Conservation (phyloP, 2,888 invertebrate species). For the Chelonus formosanus region DNA sequence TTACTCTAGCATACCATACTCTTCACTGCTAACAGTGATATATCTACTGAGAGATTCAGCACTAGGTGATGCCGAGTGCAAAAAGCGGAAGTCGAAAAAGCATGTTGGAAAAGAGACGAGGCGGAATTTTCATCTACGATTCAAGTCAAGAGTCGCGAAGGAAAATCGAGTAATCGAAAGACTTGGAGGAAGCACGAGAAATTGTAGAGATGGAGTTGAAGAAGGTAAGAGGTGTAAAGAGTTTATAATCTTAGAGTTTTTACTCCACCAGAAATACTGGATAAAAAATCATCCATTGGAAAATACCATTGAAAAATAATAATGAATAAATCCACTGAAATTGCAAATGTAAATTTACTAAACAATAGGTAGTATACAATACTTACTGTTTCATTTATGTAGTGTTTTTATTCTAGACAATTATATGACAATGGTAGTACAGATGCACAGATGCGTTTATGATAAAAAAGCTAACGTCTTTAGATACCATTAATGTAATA, state of each 20-base stretch:
- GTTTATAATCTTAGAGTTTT: no score
- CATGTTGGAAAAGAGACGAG: conserved; percentile 2
- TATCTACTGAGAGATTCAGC: conserved; percentile 18
- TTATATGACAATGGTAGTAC: no score
- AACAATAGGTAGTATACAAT: no score
- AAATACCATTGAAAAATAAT: no score
- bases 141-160: conserved; percentile 10
- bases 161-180: conserved; percentile 24
- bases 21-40: conserved; percentile 5
- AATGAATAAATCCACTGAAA: no score
- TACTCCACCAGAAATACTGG: no score
- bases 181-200: conserved; percentile 6
- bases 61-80: conserved; percentile 2
- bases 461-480: no score
- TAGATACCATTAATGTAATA: no score
- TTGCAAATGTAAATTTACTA: no score
- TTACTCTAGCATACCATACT: background rate
- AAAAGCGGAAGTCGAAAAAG: conserved; percentile 1
- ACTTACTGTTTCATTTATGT: no score
- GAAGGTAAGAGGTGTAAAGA: background rate
- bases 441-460: no score
- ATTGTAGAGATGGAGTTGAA: background rate
- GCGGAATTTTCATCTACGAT: conserved; percentile 13
- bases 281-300: background rate
- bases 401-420: no score